Percentiles rank a stretch among this genome's conserved stretches.
Evolutionary conservation across 1,140 invertebrate genomes (phyloP).

Genomic region (Drosophila burlai): DNA sequence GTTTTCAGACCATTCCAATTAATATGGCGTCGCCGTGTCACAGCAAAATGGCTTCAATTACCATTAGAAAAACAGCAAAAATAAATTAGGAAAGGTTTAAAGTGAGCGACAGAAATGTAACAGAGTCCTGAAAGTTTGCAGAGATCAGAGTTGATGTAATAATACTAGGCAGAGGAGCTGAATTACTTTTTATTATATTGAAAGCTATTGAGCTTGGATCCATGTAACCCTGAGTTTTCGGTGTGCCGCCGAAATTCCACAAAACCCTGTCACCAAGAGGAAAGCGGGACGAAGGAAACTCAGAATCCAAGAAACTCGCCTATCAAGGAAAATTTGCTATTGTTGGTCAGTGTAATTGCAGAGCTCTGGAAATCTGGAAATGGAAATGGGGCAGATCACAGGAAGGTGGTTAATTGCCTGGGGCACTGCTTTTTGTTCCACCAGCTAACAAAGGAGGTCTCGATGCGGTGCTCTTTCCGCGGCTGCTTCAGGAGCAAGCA

Average conservation of each 20-base stretch:
- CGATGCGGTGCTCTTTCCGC: neutral
- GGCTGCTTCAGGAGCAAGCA: conserved; percentile 19
- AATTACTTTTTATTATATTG: neutral
- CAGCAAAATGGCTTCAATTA: conserved; percentile 72
- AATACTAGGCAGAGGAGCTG: neutral
- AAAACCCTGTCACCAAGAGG: neutral
- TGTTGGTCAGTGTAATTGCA: conserved; percentile 59
- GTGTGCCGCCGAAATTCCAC: neutral
- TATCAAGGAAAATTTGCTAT: conserved; percentile 44
- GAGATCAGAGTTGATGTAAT: neutral
- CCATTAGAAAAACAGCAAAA: conserved; percentile 40
- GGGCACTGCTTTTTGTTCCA: conserved; percentile 54
- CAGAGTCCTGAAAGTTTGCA: too few species aligned
- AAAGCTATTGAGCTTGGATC: neutral
- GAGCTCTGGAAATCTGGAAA: neutral
- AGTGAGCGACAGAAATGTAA: neutral
- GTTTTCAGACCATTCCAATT: conserved; percentile 13
- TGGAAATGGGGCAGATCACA: neutral
- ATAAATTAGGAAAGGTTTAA: neutral
- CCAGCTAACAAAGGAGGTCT: conserved; percentile 42
- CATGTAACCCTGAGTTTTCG: too few species aligned
- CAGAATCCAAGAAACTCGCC: neutral
- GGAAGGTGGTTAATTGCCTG: conserved; percentile 2
- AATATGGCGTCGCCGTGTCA: conserved; percentile 45
- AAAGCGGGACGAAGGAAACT: neutral